Conservation (phyloP, 2,888 invertebrate species). For the Sialis lutaria region DNA sequence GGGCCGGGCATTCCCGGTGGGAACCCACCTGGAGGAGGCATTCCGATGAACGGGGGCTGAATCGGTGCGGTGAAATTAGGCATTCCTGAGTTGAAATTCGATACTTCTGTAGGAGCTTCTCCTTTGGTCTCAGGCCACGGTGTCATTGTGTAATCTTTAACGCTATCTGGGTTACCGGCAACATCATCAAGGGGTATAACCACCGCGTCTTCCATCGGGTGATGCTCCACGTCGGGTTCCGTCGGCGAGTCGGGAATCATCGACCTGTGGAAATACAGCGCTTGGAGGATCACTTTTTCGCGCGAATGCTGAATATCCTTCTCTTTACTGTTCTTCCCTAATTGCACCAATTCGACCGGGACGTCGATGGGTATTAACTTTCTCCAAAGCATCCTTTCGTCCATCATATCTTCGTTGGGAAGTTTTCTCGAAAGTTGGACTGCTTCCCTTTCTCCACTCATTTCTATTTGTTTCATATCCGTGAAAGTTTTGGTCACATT, state of each 20-base stretch:
- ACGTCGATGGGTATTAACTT: constrained; percentile 50
- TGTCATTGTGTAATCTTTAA: constrained; percentile 57
- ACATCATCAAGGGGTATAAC: constrained; percentile 80
- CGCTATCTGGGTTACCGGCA: constrained; percentile 62
- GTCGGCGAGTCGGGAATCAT: constrained; percentile 74
- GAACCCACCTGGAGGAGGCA: constrained; percentile 18
- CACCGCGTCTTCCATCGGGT: constrained; percentile 57
- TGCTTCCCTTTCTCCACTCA: constrained; percentile 69
- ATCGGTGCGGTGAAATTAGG: constrained; percentile 8
- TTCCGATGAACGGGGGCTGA: constrained; percentile 17
- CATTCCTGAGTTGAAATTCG: constrained; percentile 25
- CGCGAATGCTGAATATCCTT: constrained; percentile 73
- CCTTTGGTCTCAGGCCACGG: constrained; percentile 78
- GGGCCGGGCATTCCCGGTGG: constrained; percentile 27
- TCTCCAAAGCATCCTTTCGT: constrained; percentile 63
- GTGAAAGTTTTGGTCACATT: constrained; percentile 86
- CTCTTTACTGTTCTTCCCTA: constrained; percentile 70
- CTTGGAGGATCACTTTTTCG: constrained; percentile 68
- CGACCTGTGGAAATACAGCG: constrained; percentile 61
- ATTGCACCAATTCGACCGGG: constrained; percentile 42
- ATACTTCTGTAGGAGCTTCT: constrained; percentile 32
- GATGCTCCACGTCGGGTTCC: constrained; percentile 75
- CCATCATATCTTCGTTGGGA: constrained; percentile 63
- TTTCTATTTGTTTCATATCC: constrained; percentile 83
- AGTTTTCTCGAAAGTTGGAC: constrained; percentile 60